These are phyloP conservation scores for Suillia variegata DNA, from an alignment of 2,888 invertebrate genomes.

Conservation along the genomic window DNA sequence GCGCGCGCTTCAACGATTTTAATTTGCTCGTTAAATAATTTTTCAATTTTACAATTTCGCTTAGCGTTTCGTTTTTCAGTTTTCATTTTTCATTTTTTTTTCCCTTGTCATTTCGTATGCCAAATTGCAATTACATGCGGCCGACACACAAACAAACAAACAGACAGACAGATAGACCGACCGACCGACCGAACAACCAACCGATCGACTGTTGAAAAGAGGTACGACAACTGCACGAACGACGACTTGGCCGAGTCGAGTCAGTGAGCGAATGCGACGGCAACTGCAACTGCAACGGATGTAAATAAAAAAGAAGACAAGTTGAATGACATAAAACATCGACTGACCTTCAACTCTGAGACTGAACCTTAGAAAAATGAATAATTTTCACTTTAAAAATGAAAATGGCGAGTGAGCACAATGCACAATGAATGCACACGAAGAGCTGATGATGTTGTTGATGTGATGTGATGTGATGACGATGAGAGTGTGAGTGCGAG, in stretches of 20 bases:
- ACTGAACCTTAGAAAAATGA: constrained; percentile 60
- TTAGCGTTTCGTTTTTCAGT: too few species aligned
- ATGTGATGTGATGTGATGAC: background rate
- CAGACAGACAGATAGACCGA: too few species aligned
- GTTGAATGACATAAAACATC: constrained; percentile 62
- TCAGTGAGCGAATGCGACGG: background rate
- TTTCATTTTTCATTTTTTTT: too few species aligned
- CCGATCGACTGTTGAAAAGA: too few species aligned
- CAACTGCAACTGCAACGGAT: background rate
- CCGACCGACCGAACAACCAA: too few species aligned
- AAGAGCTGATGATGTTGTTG: too few species aligned
- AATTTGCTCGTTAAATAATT: too few species aligned
- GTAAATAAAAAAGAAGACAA: constrained; percentile 40
- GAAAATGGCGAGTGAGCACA: background rate
- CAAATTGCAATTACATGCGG: constrained; percentile 1
- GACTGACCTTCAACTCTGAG: constrained; percentile 61
- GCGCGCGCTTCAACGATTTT: too few species aligned
- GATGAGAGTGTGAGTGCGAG: constrained; percentile 8
- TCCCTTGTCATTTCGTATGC: background rate
- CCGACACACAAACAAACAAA: too few species aligned
- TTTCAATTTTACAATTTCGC: too few species aligned
- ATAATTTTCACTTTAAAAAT: constrained; percentile 51
- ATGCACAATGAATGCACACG: background rate
- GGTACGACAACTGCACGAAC: too few species aligned
- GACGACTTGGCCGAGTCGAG: background rate